A percentile compares a stretch with the other conserved stretches of the same genome.
These are phyloP conservation scores for Cydia fagiglandana DNA, from an alignment of 1,140 invertebrate genomes.

Conservation along the genomic window DNA sequence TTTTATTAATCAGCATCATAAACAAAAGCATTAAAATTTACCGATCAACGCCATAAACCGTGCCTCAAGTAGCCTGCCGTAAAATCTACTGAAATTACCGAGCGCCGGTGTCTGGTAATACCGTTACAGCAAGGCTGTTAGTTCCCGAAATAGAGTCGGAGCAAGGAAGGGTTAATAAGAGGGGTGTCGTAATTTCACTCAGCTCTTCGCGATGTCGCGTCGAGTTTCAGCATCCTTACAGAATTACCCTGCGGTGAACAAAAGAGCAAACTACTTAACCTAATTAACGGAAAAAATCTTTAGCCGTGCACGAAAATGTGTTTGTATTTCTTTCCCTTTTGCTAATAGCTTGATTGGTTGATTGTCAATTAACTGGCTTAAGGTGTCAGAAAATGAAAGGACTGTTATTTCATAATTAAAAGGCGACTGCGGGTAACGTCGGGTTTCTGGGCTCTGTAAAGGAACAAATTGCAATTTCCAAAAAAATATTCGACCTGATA, in stretches of 20 bases:
- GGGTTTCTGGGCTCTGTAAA: not conserved
- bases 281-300: constrained; percentile 59
- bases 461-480: not conserved
- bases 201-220: constrained; percentile 53
- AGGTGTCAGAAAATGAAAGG: not conserved
- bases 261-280: constrained; percentile 62
- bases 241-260: constrained; percentile 57
- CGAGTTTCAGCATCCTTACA: constrained; percentile 61
- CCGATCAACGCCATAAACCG: constrained; percentile 12
- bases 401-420: constrained; percentile 9
- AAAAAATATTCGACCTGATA: not conserved
- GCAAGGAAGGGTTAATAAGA: constrained; percentile 69
- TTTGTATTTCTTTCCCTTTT: constrained; percentile 35
- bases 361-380: constrained; percentile 27
- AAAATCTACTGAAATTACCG: constrained; percentile 54
- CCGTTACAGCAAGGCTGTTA: constrained; percentile 49
- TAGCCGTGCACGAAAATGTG: constrained; percentile 33
- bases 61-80: constrained; percentile 36
- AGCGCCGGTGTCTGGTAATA: constrained; percentile 43
- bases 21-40: not conserved
- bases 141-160: constrained; percentile 62
- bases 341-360: constrained; percentile 26
- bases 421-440: not conserved
- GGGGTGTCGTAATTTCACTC: constrained; percentile 66
- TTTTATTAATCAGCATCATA: not conserved